Base-by-base conservation (phyloP, 2,113 vertebrate genomes). In the Phylloscopus trochiloides region DNA sequence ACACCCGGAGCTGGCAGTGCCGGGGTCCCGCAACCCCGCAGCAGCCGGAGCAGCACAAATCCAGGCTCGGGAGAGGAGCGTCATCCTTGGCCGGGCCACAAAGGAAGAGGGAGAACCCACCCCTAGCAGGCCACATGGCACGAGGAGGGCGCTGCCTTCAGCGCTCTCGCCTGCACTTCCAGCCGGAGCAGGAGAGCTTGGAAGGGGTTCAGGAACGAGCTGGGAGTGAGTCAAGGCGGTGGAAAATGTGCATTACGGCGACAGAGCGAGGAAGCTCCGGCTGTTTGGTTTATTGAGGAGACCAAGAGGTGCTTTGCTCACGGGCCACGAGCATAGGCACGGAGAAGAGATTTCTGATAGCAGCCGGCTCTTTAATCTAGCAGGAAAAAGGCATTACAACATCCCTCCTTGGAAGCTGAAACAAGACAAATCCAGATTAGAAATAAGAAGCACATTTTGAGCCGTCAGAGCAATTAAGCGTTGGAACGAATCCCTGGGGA, bases 361-460 rank as follows among this genome's bases (percentile, higher is more conserved):
- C 95, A 96, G 93, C 63, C 85, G 67, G 88, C 90, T 95, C 93
- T 97, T 97, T 97, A 94, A 97, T 96, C 93, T 96, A 93, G 75
- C 92, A 97, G 93, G 94, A 92, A 96, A 97, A 96, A 96, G 94
- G 93, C 96, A 97, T 95, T 93, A 92, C 92, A 93, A 52, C 96
- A 95, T 96, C 88, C 86, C 90, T 74, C 14, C 63, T 18, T 96
- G 94, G 96, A 93, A 97, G 90, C 82, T 21, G 90, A 94, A 96
- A 88, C 93, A 90, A 96, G 93, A 83, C 94, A 95, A 96, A 96
- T 93, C 96, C 94, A 94, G 96, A 95, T 96, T 94, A 97, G 93
- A 94, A 97, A 96, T 86, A 97, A 96, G 94, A 90, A 90, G 92
- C 93, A 94, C 90, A 92, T 96, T 97, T 96, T 93, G 92, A 97